These are phyloP conservation scores for Molothrus aeneus DNA, from an alignment of 2,797 vertebrate genomes.

Conservation along the genomic window DNA sequence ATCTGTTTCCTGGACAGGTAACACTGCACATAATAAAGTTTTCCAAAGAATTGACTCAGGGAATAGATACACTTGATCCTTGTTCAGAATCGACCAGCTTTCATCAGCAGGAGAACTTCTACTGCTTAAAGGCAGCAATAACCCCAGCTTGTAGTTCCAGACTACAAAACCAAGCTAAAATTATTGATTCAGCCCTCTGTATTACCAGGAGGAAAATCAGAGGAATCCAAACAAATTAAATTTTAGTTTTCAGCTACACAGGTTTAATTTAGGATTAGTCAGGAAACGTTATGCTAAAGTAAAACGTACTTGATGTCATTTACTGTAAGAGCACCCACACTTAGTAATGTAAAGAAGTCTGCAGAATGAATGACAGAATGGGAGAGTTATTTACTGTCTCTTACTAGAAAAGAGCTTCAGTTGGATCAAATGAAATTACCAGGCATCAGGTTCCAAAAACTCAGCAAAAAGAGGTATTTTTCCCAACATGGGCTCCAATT, in stretches of 20 bases:
- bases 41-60: neutral
- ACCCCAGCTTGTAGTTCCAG: neutral
- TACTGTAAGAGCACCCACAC: neutral
- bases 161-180: neutral
- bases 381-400: neutral
- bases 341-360: neutral
- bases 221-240: neutral
- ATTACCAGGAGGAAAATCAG: neutral
- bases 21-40: neutral
- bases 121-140: neutral
- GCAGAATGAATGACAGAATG: neutral
- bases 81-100: neutral
- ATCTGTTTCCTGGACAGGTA: neutral
- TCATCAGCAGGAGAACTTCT: neutral
- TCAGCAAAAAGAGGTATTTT: neutral
- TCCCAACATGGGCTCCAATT: neutral
- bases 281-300: neutral
- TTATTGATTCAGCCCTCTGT: neutral
- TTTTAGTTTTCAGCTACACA: neutral
- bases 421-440: neutral
- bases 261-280: neutral
- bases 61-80: neutral
- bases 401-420: neutral
- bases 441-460: neutral
- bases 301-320: neutral